phyloP scores from a whole-genome alignment of 1,140 invertebrate species.

The Lasaia peninsularis region DNA sequence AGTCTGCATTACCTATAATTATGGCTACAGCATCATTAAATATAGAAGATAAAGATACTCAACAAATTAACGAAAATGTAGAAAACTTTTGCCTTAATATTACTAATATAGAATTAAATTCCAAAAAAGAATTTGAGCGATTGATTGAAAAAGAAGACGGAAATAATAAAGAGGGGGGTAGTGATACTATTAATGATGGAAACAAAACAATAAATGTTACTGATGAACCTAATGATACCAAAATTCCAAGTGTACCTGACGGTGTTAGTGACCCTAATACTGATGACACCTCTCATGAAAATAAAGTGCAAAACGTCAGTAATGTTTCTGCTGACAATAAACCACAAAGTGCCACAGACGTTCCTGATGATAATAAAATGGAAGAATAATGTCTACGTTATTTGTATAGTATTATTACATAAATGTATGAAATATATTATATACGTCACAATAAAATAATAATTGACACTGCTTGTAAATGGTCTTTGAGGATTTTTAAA shows the following conservation, averaged over 20 bases:
- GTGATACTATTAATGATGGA: slow-evolving; percentile 1
- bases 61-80: background rate
- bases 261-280: background rate
- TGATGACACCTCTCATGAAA: background rate
- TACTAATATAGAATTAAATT: slow-evolving; percentile 1
- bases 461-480: background rate
- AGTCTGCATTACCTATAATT: slow-evolving; percentile 4
- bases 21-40: background rate
- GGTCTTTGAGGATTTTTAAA: background rate
- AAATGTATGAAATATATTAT: slow-evolving; percentile 3
- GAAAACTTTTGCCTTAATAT: slow-evolving; percentile 12
- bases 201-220: slow-evolving; percentile 4
- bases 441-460: background rate
- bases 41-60: background rate
- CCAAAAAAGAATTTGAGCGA: background rate
- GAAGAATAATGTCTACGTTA: slow-evolving; percentile 15
- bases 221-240: background rate
- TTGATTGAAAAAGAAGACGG: background rate
- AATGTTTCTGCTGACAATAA: slow-evolving; percentile 17
- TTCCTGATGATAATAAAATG: slow-evolving; percentile 20
- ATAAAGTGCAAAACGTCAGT: slow-evolving; percentile 13
- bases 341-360: slow-evolving; percentile 7
- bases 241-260: background rate
- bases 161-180: background rate
- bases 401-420: too few relatives aligned